phyloP scores from a whole-genome alignment of 2,888 invertebrate species.

The Rapana venosa region DNA sequence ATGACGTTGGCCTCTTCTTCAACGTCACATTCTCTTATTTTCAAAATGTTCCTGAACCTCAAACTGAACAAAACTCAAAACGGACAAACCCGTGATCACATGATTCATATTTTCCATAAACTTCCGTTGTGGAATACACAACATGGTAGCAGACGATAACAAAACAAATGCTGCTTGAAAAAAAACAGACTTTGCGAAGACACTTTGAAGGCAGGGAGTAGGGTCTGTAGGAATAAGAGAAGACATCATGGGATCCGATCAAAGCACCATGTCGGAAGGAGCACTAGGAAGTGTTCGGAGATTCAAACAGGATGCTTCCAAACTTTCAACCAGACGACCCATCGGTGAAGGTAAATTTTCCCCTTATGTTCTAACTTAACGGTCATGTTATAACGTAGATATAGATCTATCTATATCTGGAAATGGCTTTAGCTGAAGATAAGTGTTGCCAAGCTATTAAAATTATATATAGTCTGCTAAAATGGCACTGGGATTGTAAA shows the following conservation, averaged over 20 bases:
- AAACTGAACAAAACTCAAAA: too few species aligned
- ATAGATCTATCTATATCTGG: too few species aligned
- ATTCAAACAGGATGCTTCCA: constrained; percentile 14
- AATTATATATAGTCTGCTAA: too few species aligned
- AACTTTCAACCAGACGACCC: background rate
- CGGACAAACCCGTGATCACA: background rate
- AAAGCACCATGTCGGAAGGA: constrained; percentile 3
- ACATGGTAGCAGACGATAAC: background rate
- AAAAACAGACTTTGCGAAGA: background rate
- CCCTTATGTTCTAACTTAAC: too few species aligned
- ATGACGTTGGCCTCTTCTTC: too few species aligned
- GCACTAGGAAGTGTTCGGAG: constrained; percentile 35
- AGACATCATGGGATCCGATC: constrained; percentile 9
- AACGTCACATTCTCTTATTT: too few species aligned
- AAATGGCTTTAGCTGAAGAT: too few species aligned
- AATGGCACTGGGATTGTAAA: too few species aligned
- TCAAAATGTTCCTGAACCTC: too few species aligned
- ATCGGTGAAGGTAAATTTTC: background rate
- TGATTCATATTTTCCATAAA: background rate
- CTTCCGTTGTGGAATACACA: background rate
- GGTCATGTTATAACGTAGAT: too few species aligned
- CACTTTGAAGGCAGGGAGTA: background rate
- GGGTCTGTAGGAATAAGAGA: too few species aligned
- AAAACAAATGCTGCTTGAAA: background rate
- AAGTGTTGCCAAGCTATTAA: too few species aligned